Evolutionary conservation across 2,797 vertebrate genomes (phyloP), one percentile per base, ranked within the genome.

Genomic region (Hypotaenidia philippensis): DNA sequence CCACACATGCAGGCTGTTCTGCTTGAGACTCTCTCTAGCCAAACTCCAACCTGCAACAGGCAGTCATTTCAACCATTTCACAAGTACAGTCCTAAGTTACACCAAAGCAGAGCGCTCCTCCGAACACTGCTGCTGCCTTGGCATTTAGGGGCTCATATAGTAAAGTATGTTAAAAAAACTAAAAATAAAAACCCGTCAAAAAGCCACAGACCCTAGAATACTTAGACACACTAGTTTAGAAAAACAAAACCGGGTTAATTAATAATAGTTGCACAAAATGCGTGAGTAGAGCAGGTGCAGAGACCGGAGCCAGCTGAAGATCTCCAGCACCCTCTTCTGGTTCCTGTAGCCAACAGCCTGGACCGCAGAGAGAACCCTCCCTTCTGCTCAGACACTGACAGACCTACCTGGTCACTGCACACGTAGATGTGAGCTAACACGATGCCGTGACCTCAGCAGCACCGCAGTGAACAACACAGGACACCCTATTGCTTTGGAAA

Each of bases 291-390:
- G 8, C 29, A 11, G 34, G 2, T 68, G 17, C 11, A 10, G 9
- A 41, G 18, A 31, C 1, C 19, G 34, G 25, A 70, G 36, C 2
- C 5, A 72, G 31, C 7, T 5, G 7, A 82, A 94, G 94, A 29
- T 85, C 96, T 87, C 69, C 84, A 87, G 94, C 95, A 12, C 97
- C 97, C 93, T 97, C 97, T 97, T 52, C 94, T 97, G 97, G 95
- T 49, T 55, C 25, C 10, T 23, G 12, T 36, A 45, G 29, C 8
- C 23, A 38, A 40, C 50, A 34, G 41, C 10, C n/a, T 56, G 3
- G 5, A 5, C 17, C 0, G 1, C 38, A 31, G 13, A 56, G 41
- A 1, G 31, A 86, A 75, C 17, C 26, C 19, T 44, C 11, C 13
- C n/a, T 26, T 29, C 53, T 53, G 36, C 18, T 32, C 6, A 5